Evolutionary conservation across 2,797 vertebrate genomes (phyloP).

Genomic region (Clamator glandarius): DNA sequence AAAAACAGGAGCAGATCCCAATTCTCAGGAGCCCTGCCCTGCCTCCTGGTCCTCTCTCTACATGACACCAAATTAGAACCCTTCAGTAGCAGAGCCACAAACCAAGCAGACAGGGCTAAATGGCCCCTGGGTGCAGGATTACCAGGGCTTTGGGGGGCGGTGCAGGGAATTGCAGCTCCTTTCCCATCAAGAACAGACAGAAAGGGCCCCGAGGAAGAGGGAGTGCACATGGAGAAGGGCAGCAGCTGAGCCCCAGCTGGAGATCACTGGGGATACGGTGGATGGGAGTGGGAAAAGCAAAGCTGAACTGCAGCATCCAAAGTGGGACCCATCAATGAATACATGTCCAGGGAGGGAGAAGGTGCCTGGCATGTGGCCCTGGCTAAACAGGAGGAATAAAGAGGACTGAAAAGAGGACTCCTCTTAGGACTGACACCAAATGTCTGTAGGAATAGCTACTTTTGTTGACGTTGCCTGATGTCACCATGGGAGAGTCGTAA

Average conservation of each 20-base stretch:
- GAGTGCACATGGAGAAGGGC: constrained; percentile 9
- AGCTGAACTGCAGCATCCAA: background rate
- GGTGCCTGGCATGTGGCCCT: background rate
- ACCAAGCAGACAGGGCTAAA: constrained; percentile 60
- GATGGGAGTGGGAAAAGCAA: background rate
- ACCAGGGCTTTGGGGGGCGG: constrained; percentile 18
- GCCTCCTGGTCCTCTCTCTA: background rate
- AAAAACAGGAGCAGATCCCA: background rate
- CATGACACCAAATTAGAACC: constrained; percentile 67
- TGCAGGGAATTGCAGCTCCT: constrained; percentile 8
- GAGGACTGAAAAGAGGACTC: background rate
- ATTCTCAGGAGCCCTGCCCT: background rate
- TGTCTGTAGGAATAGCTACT: background rate
- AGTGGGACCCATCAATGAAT: background rate
- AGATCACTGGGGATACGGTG: background rate
- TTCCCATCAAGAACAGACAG: background rate
- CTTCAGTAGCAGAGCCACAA: constrained; percentile 44
- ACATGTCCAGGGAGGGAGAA: background rate
- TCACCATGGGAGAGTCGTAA: background rate
- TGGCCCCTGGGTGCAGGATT: constrained; percentile 42
- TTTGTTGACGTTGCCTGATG: background rate
- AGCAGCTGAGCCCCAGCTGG: constrained; percentile 52
- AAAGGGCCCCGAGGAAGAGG: background rate
- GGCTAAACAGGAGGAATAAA: background rate
- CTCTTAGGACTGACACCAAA: background rate